Evolutionary conservation across 2,113 vertebrate species (phyloP), one percentile per base, ranked within the genome.

Genomic region (Pterocles gutturalis): DNA sequence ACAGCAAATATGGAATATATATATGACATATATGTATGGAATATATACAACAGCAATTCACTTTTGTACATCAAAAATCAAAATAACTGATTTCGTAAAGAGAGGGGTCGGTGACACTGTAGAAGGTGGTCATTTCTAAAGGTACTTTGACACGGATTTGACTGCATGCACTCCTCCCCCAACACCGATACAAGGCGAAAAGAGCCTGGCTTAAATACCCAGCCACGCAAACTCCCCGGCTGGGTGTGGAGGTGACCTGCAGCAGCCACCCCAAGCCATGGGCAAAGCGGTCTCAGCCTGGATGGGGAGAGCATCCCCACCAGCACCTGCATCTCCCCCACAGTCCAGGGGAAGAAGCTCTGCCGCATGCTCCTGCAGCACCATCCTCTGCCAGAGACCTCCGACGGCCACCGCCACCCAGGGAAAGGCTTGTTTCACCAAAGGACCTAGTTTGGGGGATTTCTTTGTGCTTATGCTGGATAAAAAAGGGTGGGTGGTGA

Each of bases 191-290:
- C 19, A 28, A 34, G 49, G 16, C 33, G 64, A 25, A 62, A 58
- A 64, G 16, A 11, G 8, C 21, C 54, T 38, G 66, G 55, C 8
- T 53, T 41, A 38, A 69, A 69, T 13, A n/a, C 53, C 18, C 19
- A 55, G 41, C 54, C 46, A 18, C 1, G 0, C 0, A 0, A 41
- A 31, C 2, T 1, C 24, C 60, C 38, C 2, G 1, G 54, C 26
- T 57, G 49, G 43, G 22, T 3, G 6, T 2, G 8, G 41, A 33
- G 62, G 41, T 17, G 16, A 60, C 14, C 17, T 17, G 33, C 49
- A 43, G 54, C 41, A 33, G 13, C 16, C 38, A 8, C 24, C 36
- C 8, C 29, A 41, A 46, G 38, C 29, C 66, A 21, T 5, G 0
- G 3, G 12, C 38, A 15, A 31, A 46, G 41, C 1, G 0, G 22